Evolutionary conservation across 2,888 invertebrate species (phyloP), one percentile per base, ranked within the genome.

Genomic region (Bugula neritina): DNA sequence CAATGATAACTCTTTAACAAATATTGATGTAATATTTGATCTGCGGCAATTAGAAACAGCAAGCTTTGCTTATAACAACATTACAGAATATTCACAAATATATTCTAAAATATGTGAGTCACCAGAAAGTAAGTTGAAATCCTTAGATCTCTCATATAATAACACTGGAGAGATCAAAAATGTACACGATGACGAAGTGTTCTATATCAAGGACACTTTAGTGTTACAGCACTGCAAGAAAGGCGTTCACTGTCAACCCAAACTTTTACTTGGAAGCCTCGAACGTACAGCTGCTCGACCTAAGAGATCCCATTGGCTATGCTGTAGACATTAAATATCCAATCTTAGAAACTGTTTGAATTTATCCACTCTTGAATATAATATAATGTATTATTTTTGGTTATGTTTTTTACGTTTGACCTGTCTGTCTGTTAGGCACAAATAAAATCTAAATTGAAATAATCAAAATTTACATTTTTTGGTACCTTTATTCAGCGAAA

Each of bases 161-260:
- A 34, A 63, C 43, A 43, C 5, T 17, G 17, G 17, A 5, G 43
- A 10, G 5, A 27, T 63, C 5, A 13, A 27, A 13, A 5, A 25
- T 3, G 31, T 31, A 31, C 27, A 31, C 13, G 63, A 27, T 13
- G 63, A 63, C 3, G 63, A 34, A 3, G 5, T 10, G 5, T 25
- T 63, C 63, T 25, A 63, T n/a, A 31, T 63, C 34, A 63, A 34
- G 5, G 31, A 63, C 31, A 63, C 63, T 27, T 10, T 63, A 13
- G 31, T 63, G 27, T 13, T 63, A 29, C 27, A 31, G 27, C 29
- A 63, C 10, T 13, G 5, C 5, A 17, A n/a, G 10, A 34, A 31
- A 13, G 63, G 27, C 31, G 17, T 13, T 25, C 63, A 31, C 25
- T 13, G 31, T 10, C 29, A 63, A n/a, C 43, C 43, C 5, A 43